Evolutionary conservation across 2,888 invertebrate genomes (phyloP).

Genomic region (Melangyna quadrimaculata): DNA sequence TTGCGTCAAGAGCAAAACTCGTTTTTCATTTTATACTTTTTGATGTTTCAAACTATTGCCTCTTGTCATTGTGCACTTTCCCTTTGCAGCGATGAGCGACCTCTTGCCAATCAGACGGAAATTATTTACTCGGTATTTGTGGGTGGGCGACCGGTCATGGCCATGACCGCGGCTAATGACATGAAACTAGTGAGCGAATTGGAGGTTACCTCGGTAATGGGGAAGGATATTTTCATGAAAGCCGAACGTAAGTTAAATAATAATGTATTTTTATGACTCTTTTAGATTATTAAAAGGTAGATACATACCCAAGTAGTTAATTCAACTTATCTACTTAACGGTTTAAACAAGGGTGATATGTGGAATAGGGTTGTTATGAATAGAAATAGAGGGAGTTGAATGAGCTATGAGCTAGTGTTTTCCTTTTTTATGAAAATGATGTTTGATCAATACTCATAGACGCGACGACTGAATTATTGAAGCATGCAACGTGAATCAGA

Average conservation of each 20-base stretch:
- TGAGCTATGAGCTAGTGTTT: neutral
- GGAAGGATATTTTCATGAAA: slow-evolving; percentile 89
- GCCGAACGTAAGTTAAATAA: slow-evolving; percentile 88
- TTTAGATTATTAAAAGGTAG: neutral
- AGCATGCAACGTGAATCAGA: slow-evolving; percentile 21
- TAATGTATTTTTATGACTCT: neutral
- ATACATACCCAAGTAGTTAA: neutral
- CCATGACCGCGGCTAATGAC: slow-evolving; percentile 90
- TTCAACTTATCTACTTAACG: neutral
- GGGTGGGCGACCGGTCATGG: slow-evolving; percentile 89
- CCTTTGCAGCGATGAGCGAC: slow-evolving; percentile 77
- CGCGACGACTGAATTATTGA: slow-evolving; percentile 42
- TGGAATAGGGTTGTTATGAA: neutral
- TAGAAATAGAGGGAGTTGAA: neutral
- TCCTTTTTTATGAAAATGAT: slow-evolving; percentile 14
- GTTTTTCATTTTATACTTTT: slow-evolving; percentile 22
- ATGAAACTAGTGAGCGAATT: slow-evolving; percentile 90
- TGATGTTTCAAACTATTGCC: neutral
- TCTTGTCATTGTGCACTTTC: slow-evolving; percentile 10
- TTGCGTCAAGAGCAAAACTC: neutral
- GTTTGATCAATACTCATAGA: slow-evolving; percentile 66
- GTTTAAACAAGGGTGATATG: neutral
- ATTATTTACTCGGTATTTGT: slow-evolving; percentile 91
- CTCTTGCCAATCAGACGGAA: slow-evolving; percentile 81
- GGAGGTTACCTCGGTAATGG: slow-evolving; percentile 88